Conservation (phyloP, 2,113 vertebrate genomes). For the Neoarius graeffei region DNA sequence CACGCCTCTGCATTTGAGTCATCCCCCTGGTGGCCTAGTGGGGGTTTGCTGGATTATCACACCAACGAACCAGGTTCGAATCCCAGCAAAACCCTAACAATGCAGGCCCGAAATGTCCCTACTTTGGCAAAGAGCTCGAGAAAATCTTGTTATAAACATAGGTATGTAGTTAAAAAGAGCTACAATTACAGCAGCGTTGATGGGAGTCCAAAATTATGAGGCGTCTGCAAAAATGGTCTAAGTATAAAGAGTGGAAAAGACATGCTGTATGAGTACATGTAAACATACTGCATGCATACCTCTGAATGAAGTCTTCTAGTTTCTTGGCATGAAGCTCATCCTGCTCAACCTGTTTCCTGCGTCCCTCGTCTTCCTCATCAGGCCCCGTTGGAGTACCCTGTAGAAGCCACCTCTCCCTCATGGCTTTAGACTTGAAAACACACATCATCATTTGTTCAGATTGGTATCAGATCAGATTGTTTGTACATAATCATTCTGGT, state of each 20-base stretch:
- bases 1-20: too few species aligned
- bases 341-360: constrained; percentile 84
- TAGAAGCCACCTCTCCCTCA: constrained; percentile 96
- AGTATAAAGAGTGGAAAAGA: not conserved
- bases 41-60: too few species aligned
- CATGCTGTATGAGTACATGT: not conserved
- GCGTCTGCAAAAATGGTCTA: not conserved
- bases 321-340: constrained; percentile 88
- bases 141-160: constrained; percentile 2
- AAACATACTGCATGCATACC: constrained; percentile 68
- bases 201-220: not conserved
- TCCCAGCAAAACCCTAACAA: too few species aligned
- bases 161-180: not conserved
- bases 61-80: too few species aligned
- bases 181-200: not conserved
- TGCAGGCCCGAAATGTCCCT: not conserved
- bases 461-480: not conserved
- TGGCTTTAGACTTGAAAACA: constrained; percentile 88
- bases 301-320: constrained; percentile 87
- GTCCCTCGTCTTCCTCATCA: constrained; percentile 83
- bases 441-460: not conserved
- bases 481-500: not conserved
- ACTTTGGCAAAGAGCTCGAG: not conserved
- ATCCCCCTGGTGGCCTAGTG: too few species aligned
- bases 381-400: constrained; percentile 83